These are phyloP conservation scores for Felis chaus DNA, from an alignment of 2,113 vertebrate species.

Conservation along the genomic window DNA sequence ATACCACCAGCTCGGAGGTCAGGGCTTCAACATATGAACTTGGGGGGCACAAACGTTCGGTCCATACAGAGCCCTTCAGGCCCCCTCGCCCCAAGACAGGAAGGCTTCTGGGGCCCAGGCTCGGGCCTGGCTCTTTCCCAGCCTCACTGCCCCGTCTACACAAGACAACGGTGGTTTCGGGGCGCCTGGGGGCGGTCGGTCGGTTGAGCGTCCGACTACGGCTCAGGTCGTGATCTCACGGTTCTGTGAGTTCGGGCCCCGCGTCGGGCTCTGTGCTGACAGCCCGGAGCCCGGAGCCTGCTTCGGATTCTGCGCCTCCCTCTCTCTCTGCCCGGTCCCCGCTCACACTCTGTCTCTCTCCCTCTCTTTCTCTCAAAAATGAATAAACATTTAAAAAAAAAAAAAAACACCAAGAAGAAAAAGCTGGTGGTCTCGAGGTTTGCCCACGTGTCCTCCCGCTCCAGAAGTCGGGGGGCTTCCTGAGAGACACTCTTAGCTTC, in stretches of 20 bases:
- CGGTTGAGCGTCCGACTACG: too few species aligned
- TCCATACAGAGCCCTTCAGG: neutral
- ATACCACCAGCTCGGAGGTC: neutral
- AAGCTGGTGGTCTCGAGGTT: neutral
- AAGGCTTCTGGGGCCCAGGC: neutral
- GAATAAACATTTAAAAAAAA: too few species aligned
- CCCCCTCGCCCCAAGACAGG: neutral
- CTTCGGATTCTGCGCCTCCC: too few species aligned
- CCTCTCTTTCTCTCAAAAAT: too few species aligned
- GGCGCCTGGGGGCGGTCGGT: neutral
- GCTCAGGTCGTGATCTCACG: too few species aligned
- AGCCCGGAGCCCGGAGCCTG: too few species aligned
- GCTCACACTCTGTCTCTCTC: too few species aligned
- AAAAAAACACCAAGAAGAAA: accelerated
- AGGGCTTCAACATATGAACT: neutral
- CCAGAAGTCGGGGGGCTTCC: neutral
- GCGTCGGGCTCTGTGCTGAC: too few species aligned
- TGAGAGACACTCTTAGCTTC: neutral
- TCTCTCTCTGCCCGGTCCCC: too few species aligned
- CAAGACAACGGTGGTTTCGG: accelerated
- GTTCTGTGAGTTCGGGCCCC: too few species aligned
- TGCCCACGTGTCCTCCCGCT: neutral
- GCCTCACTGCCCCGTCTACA: neutral
- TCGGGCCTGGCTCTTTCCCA: neutral
- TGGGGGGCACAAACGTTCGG: neutral